These are phyloP conservation scores for Coremacera marginata DNA, from an alignment of 2,888 invertebrate species.

Conservation along the genomic window DNA sequence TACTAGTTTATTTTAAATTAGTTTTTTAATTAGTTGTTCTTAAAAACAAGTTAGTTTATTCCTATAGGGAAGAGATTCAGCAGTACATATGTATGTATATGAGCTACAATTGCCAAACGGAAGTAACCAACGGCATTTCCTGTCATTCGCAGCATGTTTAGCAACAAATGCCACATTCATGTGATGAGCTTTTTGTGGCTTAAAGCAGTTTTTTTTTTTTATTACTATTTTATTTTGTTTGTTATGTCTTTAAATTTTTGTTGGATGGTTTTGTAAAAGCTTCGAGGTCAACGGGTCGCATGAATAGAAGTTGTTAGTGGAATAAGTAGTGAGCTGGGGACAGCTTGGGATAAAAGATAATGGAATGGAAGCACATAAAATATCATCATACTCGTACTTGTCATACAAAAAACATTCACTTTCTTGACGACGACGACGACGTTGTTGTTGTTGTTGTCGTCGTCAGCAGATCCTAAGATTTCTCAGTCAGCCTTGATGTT, in stretches of 20 bases:
- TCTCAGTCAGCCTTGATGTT: background rate
- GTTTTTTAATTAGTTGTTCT: too few species aligned
- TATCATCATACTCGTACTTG: background rate
- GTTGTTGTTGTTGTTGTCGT: background rate
- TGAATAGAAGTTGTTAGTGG: background rate
- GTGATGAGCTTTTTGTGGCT: background rate
- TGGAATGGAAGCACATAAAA: background rate
- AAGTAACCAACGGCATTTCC: conserved; percentile 19
- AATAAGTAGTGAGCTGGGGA: background rate
- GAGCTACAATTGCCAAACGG: background rate
- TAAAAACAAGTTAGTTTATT: too few species aligned
- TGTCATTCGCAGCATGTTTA: conserved; percentile 33
- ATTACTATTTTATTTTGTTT: background rate
- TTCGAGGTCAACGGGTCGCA: background rate
- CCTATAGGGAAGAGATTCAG: too few species aligned
- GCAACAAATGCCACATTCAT: conserved; percentile 37
- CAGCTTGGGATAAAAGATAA: background rate
- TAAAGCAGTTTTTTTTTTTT: background rate
- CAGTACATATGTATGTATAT: background rate
- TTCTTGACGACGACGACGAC: background rate
- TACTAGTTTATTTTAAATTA: too few species aligned
- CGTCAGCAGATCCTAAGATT: background rate
- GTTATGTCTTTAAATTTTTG: background rate
- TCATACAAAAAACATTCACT: conserved; percentile 2
- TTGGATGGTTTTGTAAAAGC: background rate